Evolutionary conservation across 2,113 vertebrate species (phyloP).

Genomic region (Rhadina sibilatrix): DNA sequence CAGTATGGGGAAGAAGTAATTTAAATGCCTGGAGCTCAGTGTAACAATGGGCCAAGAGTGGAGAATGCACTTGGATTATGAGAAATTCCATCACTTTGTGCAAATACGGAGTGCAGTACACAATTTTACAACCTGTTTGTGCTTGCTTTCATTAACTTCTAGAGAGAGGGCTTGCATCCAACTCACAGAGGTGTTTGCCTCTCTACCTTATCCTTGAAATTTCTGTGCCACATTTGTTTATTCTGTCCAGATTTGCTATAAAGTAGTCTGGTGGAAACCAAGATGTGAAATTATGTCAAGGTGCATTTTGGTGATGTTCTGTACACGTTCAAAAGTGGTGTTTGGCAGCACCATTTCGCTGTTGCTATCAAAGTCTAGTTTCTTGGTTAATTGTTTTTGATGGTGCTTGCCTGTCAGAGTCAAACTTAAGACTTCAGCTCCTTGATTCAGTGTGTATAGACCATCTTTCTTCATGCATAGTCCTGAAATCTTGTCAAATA

Average conservation of each 20-base stretch:
- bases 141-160: not conserved
- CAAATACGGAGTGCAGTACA: not conserved
- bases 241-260: not conserved
- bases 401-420: not conserved
- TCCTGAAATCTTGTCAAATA: not conserved
- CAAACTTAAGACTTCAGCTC: not conserved
- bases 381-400: not conserved
- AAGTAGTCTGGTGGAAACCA: not conserved
- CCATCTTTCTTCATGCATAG: not conserved
- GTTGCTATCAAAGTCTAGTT: not conserved
- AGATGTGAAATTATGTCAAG: not conserved
- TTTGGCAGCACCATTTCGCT: not conserved
- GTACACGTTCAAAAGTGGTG: not conserved
- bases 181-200: not conserved
- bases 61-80: not conserved
- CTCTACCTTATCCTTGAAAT: not conserved
- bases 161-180: not conserved
- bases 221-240: fast-evolving
- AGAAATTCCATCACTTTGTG: not conserved
- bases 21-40: not conserved
- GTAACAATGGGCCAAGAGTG: not conserved
- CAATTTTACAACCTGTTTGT: not conserved
- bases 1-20: not conserved
- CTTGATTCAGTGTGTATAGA: not conserved
- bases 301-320: not conserved